A percentile compares a stretch with the other conserved stretches of the same genome.
phyloP scores from a whole-genome alignment of 2,797 vertebrate genomes.

The Hypotaenidia philippensis region DNA sequence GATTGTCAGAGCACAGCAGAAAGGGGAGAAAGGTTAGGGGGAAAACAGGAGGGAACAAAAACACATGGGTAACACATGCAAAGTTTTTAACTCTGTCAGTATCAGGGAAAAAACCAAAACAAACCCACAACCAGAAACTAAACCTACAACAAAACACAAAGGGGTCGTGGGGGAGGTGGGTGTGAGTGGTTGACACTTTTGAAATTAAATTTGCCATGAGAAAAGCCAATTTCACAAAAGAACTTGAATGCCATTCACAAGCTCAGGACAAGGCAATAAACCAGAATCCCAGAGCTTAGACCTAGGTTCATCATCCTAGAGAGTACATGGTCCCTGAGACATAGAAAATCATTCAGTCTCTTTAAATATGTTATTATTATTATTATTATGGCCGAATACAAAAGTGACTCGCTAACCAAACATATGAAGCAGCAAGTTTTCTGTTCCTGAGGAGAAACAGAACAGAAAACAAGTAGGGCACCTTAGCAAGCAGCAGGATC shows the following conservation, averaged over 20 bases:
- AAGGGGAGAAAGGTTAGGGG: not conserved
- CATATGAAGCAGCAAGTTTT: not conserved
- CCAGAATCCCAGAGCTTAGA: not conserved
- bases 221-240: not conserved
- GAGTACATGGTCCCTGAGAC: not conserved
- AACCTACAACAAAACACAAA: not conserved
- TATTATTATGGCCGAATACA: not conserved
- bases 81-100: not conserved
- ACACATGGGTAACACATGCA: not conserved
- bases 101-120: not conserved
- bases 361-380: not conserved
- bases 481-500: not conserved
- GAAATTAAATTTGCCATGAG: not conserved
- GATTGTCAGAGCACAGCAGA: not conserved
- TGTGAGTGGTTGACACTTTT: not conserved
- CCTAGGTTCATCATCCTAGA: not conserved
- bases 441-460: not conserved
- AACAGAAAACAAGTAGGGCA: not conserved
- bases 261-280: not conserved
- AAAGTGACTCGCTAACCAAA: not conserved
- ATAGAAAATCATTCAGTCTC: not conserved
- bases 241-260: not conserved
- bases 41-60: not conserved
- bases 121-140: too few relatives aligned
- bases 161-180: rapidly evolving